phyloP scores from a whole-genome alignment of 1,140 invertebrate genomes.

The Archivesica marissinica region DNA sequence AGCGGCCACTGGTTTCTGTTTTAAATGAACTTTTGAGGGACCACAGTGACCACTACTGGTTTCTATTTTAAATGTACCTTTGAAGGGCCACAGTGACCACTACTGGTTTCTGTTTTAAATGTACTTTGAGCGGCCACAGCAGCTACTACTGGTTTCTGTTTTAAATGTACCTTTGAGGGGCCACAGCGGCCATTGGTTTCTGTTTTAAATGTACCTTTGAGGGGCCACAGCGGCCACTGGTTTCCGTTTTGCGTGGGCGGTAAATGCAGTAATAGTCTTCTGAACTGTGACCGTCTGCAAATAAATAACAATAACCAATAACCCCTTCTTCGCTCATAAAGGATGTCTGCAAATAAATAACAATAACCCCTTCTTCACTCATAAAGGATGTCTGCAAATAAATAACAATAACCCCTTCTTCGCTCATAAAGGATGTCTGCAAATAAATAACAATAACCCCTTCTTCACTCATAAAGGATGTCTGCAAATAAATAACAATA shows the following conservation, averaged over 20 bases:
- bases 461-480: too few relatives aligned
- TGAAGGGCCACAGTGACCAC: conserved; percentile 26
- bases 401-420: too few relatives aligned
- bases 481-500: too few relatives aligned
- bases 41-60: not conserved
- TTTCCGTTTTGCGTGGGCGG: conserved; percentile 31
- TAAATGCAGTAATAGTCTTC: conserved; percentile 46
- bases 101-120: not conserved
- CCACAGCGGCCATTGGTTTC: not conserved
- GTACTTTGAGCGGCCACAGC: not conserved
- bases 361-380: too few relatives aligned
- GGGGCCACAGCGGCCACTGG: conserved; percentile 31
- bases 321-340: too few relatives aligned
- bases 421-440: too few relatives aligned
- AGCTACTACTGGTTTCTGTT: not conserved
- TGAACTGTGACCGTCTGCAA: conserved; percentile 13
- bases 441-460: too few relatives aligned
- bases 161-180: conserved; percentile 22
- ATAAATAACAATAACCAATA: not conserved
- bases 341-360: too few relatives aligned
- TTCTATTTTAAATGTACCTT: too few relatives aligned
- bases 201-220: not conserved
- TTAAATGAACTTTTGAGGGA: not conserved
- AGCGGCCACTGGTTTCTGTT: not conserved
- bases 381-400: too few relatives aligned